Percentiles rank a stretch among this genome's conserved stretches.
phyloP scores from a whole-genome alignment of 2,797 vertebrate species.

The Epinephelus malabaricus region DNA sequence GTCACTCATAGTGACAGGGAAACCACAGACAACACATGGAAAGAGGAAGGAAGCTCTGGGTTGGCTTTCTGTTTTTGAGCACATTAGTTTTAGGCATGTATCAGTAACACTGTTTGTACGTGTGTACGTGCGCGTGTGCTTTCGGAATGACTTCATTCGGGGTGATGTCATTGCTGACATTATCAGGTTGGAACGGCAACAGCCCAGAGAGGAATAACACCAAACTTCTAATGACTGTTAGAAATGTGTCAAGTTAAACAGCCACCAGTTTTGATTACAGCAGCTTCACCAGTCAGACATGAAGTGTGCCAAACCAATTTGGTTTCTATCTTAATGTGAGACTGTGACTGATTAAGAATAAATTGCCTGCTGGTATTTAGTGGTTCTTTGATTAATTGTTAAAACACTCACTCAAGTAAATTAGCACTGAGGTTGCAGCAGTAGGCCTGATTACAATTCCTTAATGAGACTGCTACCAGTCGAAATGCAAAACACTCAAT shows the following conservation, averaged over 20 bases:
- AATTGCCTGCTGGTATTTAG: slow-evolving; percentile 1
- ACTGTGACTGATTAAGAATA: not conserved
- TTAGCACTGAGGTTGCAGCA: not conserved
- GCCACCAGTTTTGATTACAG: not conserved
- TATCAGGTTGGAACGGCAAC: slow-evolving; percentile 79
- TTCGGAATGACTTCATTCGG: slow-evolving; percentile 86
- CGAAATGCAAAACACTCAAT: slow-evolving; percentile 4
- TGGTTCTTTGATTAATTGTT: not conserved
- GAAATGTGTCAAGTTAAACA: slow-evolving; percentile 22
- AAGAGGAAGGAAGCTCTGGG: slow-evolving; percentile 8
- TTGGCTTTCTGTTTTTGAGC: not conserved
- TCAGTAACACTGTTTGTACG: not conserved
- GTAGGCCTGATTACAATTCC: not conserved
- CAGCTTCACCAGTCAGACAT: not conserved
- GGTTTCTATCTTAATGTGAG: not conserved
- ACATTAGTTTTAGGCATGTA: slow-evolving; percentile 3
- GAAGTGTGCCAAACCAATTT: not conserved
- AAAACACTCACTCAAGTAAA: slow-evolving; percentile 7
- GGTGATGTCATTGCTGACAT: slow-evolving; percentile 90
- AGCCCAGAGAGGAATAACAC: slow-evolving; percentile 73
- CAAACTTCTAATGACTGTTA: slow-evolving; percentile 32
- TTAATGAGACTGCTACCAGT: not conserved
- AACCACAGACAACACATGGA: not conserved
- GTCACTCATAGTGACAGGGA: not conserved
- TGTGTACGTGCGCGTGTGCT: not conserved